Evolutionary conservation across 2,113 vertebrate genomes (phyloP).

Genomic region (Helogale parvula): DNA sequence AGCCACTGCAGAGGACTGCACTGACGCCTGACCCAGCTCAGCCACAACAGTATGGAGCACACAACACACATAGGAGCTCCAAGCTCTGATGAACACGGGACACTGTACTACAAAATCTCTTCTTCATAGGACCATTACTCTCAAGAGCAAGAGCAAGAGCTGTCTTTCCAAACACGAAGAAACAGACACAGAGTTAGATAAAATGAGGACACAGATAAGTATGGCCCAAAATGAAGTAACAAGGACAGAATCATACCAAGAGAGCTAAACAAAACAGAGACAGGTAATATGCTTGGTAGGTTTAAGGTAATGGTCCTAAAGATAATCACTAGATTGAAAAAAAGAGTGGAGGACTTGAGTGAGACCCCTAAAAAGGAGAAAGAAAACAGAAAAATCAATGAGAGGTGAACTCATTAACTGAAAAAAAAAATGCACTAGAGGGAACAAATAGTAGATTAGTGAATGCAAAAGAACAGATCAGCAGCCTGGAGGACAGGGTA

Average conservation of each 20-base stretch:
- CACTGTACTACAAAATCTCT: neutral
- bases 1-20: neutral
- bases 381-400: neutral
- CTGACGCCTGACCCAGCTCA: neutral
- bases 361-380: neutral
- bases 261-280: neutral
- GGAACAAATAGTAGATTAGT: neutral
- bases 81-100: constrained; percentile 75
- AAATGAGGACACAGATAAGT: neutral
- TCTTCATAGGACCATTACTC: neutral
- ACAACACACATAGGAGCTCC: neutral
- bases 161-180: neutral
- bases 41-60: neutral
- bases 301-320: neutral
- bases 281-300: neutral
- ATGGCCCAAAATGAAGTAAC: neutral
- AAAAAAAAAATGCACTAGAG: neutral
- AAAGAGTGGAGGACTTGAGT: neutral
- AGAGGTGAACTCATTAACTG: neutral
- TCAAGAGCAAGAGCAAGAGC: neutral
- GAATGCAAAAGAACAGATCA: neutral
- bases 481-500: neutral
- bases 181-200: neutral
- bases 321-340: neutral
- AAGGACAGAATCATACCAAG: neutral